Base-by-base conservation (phyloP, 2,888 invertebrate genomes). In the Nudaria mundana region DNA sequence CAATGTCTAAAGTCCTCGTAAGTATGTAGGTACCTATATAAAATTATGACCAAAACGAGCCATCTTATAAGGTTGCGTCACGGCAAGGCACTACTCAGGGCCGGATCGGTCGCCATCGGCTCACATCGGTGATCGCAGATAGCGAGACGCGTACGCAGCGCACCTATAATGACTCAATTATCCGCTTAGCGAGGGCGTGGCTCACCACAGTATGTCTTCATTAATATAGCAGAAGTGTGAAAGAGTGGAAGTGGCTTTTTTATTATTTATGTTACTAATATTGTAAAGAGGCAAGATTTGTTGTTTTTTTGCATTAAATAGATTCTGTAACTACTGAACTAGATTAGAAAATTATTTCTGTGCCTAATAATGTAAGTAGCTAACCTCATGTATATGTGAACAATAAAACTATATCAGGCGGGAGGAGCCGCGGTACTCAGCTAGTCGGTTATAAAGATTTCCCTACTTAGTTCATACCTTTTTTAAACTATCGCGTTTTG, bases 131-230 rank as follows among this genome's bases (percentile, higher is more conserved):
- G 77, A 82, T 81, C 77, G 60, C 50, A 70, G 77, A 77, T 78
- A 73, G 68, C 55, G 60, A 56, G 63, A 63, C 56, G 59, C 61
- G 62, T 76, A 84, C 82, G 83, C 83, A 76, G 81, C 80, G 81
- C 79, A 71, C 61, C 69, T 69, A 76, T 89, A 89, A 89, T 89
- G 88, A 81, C 89, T 89, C 89, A 87, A 89, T 89, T 89, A 89
- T 80, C 83, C 84, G 87, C 81, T 89, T 86, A 87, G 85, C 61
- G 81, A 63, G 67, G 87, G 87, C 86, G 87, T 71, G 80, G 77
- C 63, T 37, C 59, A 44, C 57, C 58, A 69, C 77, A 75, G 72
- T 87, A 84, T 83, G 82, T 87, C 87, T 87, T 87, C 86, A 88
- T 85, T 84, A 83, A 72, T 68, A 63, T 56, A 61, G 42, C 53